A percentile compares a stretch with the other conserved stretches of the same genome.
Conservation (phyloP, 2,888 invertebrate genomes). For the Pheosia gnoma region DNA sequence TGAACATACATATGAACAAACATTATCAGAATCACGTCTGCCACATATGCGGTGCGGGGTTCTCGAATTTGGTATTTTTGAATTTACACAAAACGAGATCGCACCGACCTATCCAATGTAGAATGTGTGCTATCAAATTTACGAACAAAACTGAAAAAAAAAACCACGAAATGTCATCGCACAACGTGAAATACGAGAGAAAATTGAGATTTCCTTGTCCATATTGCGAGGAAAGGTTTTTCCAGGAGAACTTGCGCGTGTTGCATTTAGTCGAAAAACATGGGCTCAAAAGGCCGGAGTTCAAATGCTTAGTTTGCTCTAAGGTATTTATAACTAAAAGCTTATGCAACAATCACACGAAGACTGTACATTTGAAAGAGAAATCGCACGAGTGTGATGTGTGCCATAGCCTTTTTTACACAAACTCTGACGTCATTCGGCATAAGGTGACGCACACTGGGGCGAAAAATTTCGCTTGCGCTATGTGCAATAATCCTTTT, state of each 20-base stretch:
- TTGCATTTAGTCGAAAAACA: conserved; percentile 59
- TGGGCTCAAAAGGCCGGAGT: conserved; percentile 59
- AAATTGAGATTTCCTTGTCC: conserved; percentile 63
- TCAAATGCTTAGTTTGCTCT: conserved; percentile 58
- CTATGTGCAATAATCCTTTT: conserved; percentile 58
- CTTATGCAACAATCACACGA: conserved; percentile 67
- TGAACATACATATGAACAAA: conserved; percentile 73
- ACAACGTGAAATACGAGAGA: conserved; percentile 44
- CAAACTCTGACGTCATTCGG: conserved; percentile 62
- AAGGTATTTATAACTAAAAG: conserved; percentile 69
- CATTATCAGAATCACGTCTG: conserved; percentile 74
- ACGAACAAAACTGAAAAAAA: conserved; percentile 38
- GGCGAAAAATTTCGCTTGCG: conserved; percentile 62
- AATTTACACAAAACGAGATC: conserved; percentile 65
- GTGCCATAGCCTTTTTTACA: conserved; percentile 68
- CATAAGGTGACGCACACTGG: conserved; percentile 70
- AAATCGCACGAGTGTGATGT: conserved; percentile 66
- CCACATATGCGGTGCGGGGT: conserved; percentile 69
- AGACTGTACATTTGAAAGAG: conserved; percentile 70
- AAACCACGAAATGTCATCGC: conserved; percentile 34
- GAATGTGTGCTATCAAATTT: conserved; percentile 54
- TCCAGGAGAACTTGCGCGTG: conserved; percentile 57
- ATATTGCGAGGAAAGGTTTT: conserved; percentile 60
- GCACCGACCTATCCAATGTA: conserved; percentile 56
- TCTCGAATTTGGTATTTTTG: conserved; percentile 66